Evolutionary conservation across 2,797 vertebrate genomes (phyloP).

Genomic region (Micromesistius poutassou): DNA sequence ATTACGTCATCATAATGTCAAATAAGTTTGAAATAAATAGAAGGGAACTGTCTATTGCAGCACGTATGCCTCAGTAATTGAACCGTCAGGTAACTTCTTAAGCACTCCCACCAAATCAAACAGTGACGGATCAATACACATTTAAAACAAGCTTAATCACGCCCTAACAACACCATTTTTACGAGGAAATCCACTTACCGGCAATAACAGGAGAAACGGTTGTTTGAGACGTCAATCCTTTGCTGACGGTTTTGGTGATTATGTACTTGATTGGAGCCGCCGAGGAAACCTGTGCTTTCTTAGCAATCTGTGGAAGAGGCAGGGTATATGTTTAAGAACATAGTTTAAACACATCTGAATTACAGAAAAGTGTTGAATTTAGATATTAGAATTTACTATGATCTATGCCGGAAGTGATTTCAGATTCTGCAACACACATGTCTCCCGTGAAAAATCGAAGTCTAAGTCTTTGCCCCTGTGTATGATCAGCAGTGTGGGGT

Average conservation of each 20-base stretch:
- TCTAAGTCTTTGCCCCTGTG: too few relatives aligned
- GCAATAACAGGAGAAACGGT: constrained; percentile 85
- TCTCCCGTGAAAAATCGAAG: too few relatives aligned
- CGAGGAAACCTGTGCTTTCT: constrained; percentile 89
- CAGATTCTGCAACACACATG: too few relatives aligned
- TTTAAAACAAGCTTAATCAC: background rate
- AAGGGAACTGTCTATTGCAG: background rate
- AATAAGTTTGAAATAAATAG: too few relatives aligned
- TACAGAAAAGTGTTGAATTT: background rate
- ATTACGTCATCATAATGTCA: too few relatives aligned
- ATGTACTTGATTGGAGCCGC: constrained; percentile 93
- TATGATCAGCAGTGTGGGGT: background rate
- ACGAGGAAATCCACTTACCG: constrained; percentile 63
- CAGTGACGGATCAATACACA: background rate
- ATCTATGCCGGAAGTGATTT: too few relatives aligned
- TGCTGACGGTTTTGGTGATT: constrained; percentile 96
- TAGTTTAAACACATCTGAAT: background rate
- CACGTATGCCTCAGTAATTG: background rate
- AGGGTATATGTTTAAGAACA: background rate
- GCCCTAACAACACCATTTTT: background rate
- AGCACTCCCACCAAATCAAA: background rate
- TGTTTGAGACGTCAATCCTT: constrained; percentile 84
- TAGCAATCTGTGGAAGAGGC: constrained; percentile 79
- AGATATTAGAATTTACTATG: too few relatives aligned
- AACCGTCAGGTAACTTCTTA: background rate